These are phyloP conservation scores for Ceratina japonica DNA, from an alignment of 1,140 invertebrate genomes.

Conservation along the genomic window DNA sequence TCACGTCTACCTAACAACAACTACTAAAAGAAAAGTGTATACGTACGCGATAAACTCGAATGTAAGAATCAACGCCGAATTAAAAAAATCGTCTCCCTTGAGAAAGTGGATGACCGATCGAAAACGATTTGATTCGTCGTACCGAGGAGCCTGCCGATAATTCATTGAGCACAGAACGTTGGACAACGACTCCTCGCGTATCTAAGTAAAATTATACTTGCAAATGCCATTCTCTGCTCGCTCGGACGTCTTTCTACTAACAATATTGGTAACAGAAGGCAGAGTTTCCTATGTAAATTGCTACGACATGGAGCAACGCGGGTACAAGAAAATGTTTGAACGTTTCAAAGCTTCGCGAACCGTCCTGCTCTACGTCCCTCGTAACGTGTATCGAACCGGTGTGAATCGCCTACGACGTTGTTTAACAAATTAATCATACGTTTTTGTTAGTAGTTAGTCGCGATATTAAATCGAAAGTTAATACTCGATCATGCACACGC, in stretches of 20 bases:
- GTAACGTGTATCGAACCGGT: conserved; percentile 11
- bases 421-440: no score
- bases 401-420: no score
- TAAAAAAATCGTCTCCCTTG: not conserved
- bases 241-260: conserved; percentile 52
- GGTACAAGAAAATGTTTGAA: conserved; percentile 50
- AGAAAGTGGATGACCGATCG: not conserved
- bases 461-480: no score
- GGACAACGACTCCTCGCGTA: not conserved
- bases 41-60: no score
- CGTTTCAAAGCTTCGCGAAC: conserved; percentile 51
- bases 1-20: no score
- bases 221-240: conserved; percentile 36
- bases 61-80: no score
- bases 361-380: conserved; percentile 29
- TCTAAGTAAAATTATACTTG: conserved; percentile 14
- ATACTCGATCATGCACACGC: no score
- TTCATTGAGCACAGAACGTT: conserved; percentile 26
- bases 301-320: conserved; percentile 71
- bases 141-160: conserved; percentile 12
- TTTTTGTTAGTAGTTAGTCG: no score
- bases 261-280: conserved; percentile 66
- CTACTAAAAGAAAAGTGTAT: no score
- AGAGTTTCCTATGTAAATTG: conserved; percentile 53
- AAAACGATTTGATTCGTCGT: not conserved